These are phyloP conservation scores for Cataglyphis albicans DNA, from an alignment of 2,888 invertebrate genomes.

Conservation along the genomic window DNA sequence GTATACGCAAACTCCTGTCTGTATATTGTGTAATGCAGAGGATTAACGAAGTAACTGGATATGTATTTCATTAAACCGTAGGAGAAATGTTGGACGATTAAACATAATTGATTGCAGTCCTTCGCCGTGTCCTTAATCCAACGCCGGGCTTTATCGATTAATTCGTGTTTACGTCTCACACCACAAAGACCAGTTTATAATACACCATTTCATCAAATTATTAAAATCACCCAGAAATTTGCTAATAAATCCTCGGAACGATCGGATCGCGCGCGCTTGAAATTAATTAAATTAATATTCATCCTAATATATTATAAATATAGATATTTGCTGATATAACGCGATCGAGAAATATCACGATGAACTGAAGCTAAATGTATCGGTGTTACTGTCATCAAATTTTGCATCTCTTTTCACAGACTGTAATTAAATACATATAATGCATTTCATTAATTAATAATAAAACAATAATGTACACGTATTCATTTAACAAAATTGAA, in stretches of 20 bases:
- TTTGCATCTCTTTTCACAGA: constrained; percentile 35
- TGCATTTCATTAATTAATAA: constrained; percentile 33
- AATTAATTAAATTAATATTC: constrained; percentile 52
- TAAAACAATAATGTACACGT: neutral
- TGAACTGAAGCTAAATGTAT: constrained; percentile 59
- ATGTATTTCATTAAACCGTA: constrained; percentile 42
- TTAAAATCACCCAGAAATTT: constrained; percentile 46
- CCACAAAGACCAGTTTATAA: constrained; percentile 45
- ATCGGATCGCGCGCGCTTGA: neutral
- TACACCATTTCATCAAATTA: constrained; percentile 42
- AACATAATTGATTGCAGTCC: constrained; percentile 54
- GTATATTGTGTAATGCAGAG: constrained; percentile 15
- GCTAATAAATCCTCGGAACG: constrained; percentile 36
- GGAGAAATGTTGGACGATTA: constrained; percentile 50
- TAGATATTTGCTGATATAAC: neutral
- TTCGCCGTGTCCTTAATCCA: constrained; percentile 47
- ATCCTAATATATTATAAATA: constrained; percentile 28
- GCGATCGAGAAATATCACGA: constrained; percentile 22
- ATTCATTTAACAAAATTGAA: neutral
- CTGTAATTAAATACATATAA: neutral
- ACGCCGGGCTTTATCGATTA: constrained; percentile 60
- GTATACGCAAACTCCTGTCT: neutral
- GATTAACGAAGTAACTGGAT: constrained; percentile 53
- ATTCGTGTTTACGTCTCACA: constrained; percentile 39
- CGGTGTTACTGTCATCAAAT: constrained; percentile 62